phyloP scores from a whole-genome alignment of 2,888 invertebrate genomes.

The Acleris literana region DNA sequence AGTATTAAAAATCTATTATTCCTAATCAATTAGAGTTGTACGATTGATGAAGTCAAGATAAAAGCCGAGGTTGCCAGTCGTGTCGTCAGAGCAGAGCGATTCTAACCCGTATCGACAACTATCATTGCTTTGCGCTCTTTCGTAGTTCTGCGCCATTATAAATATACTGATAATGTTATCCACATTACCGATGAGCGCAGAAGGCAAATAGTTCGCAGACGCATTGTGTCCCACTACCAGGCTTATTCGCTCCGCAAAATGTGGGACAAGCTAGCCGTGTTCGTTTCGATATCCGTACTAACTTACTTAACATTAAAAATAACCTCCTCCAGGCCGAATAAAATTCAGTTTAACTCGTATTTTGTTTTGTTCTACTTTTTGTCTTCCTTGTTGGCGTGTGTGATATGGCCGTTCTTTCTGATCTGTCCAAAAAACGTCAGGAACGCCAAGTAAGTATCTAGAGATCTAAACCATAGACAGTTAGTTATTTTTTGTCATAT shows the following conservation, averaged over 20 bases:
- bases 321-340: conserved; percentile 41
- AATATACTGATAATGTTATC: conserved; percentile 30
- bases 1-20: neutral
- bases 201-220: conserved; percentile 38
- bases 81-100: neutral
- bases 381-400: conserved; percentile 33
- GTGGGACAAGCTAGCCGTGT: conserved; percentile 57
- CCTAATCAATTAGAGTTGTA: conserved; percentile 17
- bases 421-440: conserved; percentile 43
- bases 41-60: conserved; percentile 14
- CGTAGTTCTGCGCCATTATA: conserved; percentile 25
- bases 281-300: conserved; percentile 48
- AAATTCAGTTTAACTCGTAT: conserved; percentile 38
- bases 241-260: conserved; percentile 47
- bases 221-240: conserved; percentile 47
- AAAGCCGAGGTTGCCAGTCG: neutral
- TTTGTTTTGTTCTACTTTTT: conserved; percentile 28
- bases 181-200: conserved; percentile 28
- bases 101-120: conserved; percentile 15
- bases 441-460: conserved; percentile 49
- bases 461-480: no score
- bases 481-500: no score
- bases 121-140: conserved; percentile 24
- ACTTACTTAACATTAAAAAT: conserved; percentile 59
- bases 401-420: conserved; percentile 43